phyloP scores from a whole-genome alignment of 2,797 vertebrate species.

The Macropodus opercularis region DNA sequence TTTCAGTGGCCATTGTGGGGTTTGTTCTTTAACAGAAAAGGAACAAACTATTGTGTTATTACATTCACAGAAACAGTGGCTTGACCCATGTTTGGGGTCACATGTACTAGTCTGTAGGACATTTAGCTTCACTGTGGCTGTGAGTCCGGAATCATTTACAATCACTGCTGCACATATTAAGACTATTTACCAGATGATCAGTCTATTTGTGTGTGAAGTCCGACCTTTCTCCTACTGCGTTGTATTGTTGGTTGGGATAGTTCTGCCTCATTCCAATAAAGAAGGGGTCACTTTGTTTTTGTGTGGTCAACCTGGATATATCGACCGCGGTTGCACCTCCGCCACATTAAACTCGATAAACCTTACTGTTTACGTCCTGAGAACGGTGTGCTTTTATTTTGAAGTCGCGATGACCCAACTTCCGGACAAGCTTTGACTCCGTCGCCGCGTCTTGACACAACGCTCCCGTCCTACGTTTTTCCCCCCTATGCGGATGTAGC shows the following conservation, averaged over 20 bases:
- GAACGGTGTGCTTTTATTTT: conserved; percentile 32
- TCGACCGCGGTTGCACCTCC: neutral
- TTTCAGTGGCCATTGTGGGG: no score
- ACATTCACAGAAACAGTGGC: no score
- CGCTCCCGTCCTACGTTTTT: conserved; percentile 55
- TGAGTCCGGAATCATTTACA: neutral
- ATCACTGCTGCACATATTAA: neutral
- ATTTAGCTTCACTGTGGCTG: neutral
- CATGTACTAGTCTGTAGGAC: accelerated
- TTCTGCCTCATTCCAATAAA: neutral
- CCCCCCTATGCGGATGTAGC: conserved; percentile 79
- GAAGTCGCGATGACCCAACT: conserved; percentile 4
- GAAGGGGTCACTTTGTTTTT: neutral
- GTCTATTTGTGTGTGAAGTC: neutral
- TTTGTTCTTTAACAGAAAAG: no score
- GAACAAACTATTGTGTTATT: no score
- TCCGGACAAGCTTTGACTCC: conserved; percentile 27
- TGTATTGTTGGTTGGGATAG: neutral
- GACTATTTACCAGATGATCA: neutral
- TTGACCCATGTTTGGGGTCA: no score
- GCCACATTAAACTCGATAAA: no score
- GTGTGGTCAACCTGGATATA: neutral
- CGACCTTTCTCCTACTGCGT: neutral
- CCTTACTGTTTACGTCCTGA: neutral
- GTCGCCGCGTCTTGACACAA: conserved; percentile 15